A percentile compares a stretch with the other conserved stretches of the same genome.
These are phyloP conservation scores for Nipponacmea schrenckii DNA, from an alignment of 2,888 invertebrate genomes.

Conservation along the genomic window DNA sequence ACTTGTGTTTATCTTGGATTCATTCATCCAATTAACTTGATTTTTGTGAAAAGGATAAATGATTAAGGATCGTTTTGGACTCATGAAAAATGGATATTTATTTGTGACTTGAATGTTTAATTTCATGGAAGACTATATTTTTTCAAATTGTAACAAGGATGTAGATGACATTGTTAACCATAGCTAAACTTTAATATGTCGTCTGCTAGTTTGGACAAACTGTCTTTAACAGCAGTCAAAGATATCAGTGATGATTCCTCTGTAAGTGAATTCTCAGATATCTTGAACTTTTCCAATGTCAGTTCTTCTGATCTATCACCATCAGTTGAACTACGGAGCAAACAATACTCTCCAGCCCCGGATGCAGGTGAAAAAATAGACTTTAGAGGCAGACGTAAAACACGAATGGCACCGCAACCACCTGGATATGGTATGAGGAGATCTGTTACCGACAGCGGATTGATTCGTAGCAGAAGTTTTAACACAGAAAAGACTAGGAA, in stretches of 20 bases:
- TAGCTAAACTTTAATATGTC: too few relatives aligned
- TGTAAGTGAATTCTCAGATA: neutral
- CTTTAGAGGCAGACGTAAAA: conserved; percentile 13
- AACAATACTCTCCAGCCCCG: neutral
- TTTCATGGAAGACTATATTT: too few relatives aligned
- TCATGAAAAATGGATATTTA: too few relatives aligned
- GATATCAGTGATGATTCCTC: conserved; percentile 1
- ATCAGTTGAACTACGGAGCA: neutral
- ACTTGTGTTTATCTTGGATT: too few relatives aligned
- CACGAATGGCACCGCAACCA: conserved; percentile 24
- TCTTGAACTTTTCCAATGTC: neutral
- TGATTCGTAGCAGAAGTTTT: neutral
- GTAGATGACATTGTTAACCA: too few relatives aligned
- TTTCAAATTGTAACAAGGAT: too few relatives aligned
- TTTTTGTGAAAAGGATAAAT: too few relatives aligned
- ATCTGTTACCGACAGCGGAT: neutral
- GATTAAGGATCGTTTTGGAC: too few relatives aligned
- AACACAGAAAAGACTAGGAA: neutral
- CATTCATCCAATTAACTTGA: too few relatives aligned
- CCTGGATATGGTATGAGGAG: conserved; percentile 6
- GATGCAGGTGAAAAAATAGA: neutral
- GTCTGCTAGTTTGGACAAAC: too few relatives aligned
- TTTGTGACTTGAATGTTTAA: too few relatives aligned
- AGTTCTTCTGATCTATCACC: neutral
- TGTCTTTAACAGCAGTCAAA: neutral